These are phyloP conservation scores for Oncorhynchus mykiss DNA, from an alignment of 2,113 vertebrate species.

Conservation along the genomic window DNA sequence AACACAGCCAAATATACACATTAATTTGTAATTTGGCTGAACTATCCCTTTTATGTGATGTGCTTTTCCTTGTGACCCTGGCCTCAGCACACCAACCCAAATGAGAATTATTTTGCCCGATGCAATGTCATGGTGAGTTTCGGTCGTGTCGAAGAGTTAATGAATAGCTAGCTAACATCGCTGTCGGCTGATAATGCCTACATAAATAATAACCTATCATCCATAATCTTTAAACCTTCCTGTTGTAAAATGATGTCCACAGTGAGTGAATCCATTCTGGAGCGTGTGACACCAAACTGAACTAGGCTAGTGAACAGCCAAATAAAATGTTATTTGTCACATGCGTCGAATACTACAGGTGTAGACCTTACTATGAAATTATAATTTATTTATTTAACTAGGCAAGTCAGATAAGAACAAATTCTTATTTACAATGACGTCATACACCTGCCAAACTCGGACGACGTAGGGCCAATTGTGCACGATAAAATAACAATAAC, in stretches of 20 bases:
- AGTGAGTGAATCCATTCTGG: not conserved
- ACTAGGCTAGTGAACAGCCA: not conserved
- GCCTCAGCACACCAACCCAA: not conserved
- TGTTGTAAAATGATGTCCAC: slow-evolving; percentile 1
- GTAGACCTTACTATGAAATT: too few species aligned
- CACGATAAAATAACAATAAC: too few species aligned
- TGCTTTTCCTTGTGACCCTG: not conserved
- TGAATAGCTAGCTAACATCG: slow-evolving; percentile 4
- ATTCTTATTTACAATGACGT: too few species aligned
- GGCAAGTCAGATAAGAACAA: too few species aligned
- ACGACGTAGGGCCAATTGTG: too few species aligned
- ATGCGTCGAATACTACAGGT: too few species aligned
- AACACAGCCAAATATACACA: too few species aligned
- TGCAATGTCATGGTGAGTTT: not conserved
- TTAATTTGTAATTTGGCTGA: too few species aligned
- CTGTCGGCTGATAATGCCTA: not conserved
- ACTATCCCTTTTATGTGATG: too few species aligned
- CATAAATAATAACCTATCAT: not conserved
- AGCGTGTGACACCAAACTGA: not conserved
- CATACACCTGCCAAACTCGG: too few species aligned
- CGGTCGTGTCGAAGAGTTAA: slow-evolving; percentile 4
- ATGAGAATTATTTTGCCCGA: not conserved
- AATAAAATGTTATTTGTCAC: too few species aligned
- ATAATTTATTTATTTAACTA: too few species aligned
- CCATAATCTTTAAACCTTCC: slow-evolving; percentile 1